A percentile compares a stretch with the other conserved stretches of the same genome.
Evolutionary conservation across 2,797 vertebrate genomes (phyloP).

Genomic region (Pseudomugil gertrudae): DNA sequence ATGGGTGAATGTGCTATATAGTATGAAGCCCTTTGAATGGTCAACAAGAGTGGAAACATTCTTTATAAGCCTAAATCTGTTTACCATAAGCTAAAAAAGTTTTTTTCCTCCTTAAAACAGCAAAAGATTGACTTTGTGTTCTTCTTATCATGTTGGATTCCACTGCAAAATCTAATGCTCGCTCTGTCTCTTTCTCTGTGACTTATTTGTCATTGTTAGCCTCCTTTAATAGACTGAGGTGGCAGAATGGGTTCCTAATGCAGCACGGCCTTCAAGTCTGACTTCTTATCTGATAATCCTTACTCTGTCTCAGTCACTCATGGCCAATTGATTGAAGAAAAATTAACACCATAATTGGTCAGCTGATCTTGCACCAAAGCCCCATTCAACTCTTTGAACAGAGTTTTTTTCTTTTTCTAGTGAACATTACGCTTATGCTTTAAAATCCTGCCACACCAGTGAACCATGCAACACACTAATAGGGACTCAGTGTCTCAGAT

Average conservation of each 20-base stretch:
- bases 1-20: too few species aligned
- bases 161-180: neutral
- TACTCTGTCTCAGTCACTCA: slow-evolving; percentile 32
- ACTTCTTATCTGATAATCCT: slow-evolving; percentile 25
- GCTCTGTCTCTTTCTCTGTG: neutral
- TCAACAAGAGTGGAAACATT: too few species aligned
- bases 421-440: slow-evolving; percentile 38
- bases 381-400: slow-evolving; percentile 18
- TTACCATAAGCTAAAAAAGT: too few species aligned
- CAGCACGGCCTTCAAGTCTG: slow-evolving; percentile 26
- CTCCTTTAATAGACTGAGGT: neutral
- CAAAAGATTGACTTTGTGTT: neutral
- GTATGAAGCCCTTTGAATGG: too few species aligned
- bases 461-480: slow-evolving; percentile 57
- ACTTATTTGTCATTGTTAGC: neutral
- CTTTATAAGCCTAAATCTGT: too few species aligned
- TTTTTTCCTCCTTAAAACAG: neutral
- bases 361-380: slow-evolving; percentile 18
- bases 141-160: neutral
- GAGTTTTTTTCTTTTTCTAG: slow-evolving; percentile 7
- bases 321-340: slow-evolving; percentile 28
- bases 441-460: slow-evolving; percentile 36
- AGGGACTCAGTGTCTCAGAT: slow-evolving; percentile 56
- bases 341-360: slow-evolving; percentile 39
- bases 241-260: neutral